Conservation (phyloP, 2,888 invertebrate species). For the Pseudanteris insignis region DNA sequence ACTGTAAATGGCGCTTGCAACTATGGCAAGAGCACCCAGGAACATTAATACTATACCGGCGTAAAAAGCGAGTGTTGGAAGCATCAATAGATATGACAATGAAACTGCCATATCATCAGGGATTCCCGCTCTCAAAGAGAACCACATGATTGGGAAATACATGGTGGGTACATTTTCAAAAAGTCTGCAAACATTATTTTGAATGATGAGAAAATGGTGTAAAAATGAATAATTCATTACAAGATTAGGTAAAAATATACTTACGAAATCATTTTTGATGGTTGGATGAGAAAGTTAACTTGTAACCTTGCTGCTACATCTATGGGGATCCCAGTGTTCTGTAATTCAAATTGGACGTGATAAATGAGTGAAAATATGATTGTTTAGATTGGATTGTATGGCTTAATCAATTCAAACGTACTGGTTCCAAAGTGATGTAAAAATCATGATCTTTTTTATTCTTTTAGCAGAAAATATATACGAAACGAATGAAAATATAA, state of each 20-base stretch:
- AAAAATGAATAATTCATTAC: constrained; percentile 7
- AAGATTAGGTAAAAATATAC: constrained; percentile 58
- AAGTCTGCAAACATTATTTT: constrained; percentile 72
- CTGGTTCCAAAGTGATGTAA: constrained; percentile 80
- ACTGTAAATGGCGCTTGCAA: constrained; percentile 47
- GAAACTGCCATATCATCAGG: constrained; percentile 69
- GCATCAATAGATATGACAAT: constrained; percentile 68
- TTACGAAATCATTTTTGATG: constrained; percentile 74
- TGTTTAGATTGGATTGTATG: too few species aligned
- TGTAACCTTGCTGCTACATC: constrained; percentile 82
- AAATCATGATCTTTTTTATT: constrained; percentile 77
- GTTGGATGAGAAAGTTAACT: constrained; percentile 78
- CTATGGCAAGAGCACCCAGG: constrained; percentile 61
- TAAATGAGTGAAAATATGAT: too few species aligned
- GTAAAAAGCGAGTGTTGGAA: constrained; percentile 69
- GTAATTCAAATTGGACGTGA: too few species aligned
- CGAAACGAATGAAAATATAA: background rate
- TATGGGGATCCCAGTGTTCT: constrained; percentile 79
- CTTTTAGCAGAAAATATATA: too few species aligned
- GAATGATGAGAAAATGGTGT: too few species aligned
- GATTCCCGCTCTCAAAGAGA: constrained; percentile 75
- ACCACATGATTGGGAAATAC: constrained; percentile 82
- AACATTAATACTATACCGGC: constrained; percentile 67
- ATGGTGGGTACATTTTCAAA: constrained; percentile 75
- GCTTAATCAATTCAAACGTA: too few species aligned